Evolutionary conservation across 2,113 vertebrate species (phyloP).

Genomic region (Tinamus guttatus): DNA sequence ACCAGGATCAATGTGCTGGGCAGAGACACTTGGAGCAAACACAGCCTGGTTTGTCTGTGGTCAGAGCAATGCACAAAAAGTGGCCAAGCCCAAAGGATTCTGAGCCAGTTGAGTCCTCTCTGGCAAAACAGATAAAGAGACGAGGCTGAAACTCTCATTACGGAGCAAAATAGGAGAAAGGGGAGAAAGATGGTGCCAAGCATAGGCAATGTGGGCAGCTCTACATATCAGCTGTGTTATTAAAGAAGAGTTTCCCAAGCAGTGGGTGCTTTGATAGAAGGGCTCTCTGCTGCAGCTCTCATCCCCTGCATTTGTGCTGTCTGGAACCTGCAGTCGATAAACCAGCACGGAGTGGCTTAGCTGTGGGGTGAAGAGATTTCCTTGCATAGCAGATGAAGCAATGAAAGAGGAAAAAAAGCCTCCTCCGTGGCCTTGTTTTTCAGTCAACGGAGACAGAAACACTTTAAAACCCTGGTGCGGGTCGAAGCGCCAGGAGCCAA

Average conservation of each 20-base stretch:
- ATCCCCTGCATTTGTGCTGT: background rate
- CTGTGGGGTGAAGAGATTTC: background rate
- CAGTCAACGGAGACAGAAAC: background rate
- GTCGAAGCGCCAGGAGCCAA: slow-evolving; percentile 22
- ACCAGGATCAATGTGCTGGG: background rate
- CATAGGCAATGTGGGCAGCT: background rate
- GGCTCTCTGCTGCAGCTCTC: background rate
- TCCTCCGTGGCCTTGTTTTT: slow-evolving; percentile 13
- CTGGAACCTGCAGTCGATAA: background rate
- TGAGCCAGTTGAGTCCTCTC: background rate
- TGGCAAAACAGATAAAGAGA: background rate
- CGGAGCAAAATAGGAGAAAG: background rate
- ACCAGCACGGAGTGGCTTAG: background rate
- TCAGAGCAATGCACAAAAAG: background rate
- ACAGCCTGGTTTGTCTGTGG: background rate
- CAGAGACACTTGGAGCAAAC: rapidly evolving
- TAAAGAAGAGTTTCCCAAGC: background rate
- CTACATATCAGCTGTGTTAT: background rate
- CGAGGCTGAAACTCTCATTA: background rate
- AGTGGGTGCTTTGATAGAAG: background rate
- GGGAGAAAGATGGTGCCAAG: background rate
- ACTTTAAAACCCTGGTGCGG: background rate
- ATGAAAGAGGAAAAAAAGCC: background rate
- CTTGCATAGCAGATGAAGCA: background rate
- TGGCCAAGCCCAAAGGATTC: background rate